Percentiles rank a stretch among this genome's conserved stretches.
These are phyloP conservation scores for Rotaria magnacalcarata DNA, from an alignment of 2,888 invertebrate species.

Conservation along the genomic window DNA sequence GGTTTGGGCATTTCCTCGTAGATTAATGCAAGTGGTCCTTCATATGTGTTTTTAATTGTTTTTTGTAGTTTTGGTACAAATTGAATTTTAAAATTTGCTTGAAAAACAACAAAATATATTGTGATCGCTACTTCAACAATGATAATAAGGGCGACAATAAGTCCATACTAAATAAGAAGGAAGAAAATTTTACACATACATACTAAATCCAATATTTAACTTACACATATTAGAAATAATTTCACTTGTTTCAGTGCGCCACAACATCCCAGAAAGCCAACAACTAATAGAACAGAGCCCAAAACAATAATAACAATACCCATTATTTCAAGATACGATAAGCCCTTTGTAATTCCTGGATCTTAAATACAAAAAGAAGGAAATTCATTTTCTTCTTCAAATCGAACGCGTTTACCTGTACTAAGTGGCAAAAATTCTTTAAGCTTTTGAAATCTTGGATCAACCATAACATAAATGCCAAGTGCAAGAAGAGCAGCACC, in stretches of 20 bases:
- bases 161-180: neutral
- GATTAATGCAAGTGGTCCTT: neutral
- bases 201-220: neutral
- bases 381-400: neutral
- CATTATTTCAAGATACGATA: conserved; percentile 42
- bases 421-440: conserved; percentile 37
- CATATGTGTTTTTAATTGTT: neutral
- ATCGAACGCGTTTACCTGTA: neutral
- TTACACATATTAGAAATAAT: conserved; percentile 34
- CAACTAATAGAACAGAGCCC: conserved; percentile 37
- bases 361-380: neutral
- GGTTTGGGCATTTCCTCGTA: conserved; percentile 11
- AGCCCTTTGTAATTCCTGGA: neutral
- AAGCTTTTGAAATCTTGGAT: conserved; percentile 39
- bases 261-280: conserved; percentile 44
- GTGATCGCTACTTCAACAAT: conserved; percentile 37
- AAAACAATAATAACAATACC: conserved; percentile 40
- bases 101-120: conserved; percentile 42
- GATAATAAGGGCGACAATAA: conserved; percentile 33
- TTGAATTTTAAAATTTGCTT: conserved; percentile 37
- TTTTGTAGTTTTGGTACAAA: conserved; percentile 37
- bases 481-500: conserved; percentile 39
- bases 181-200: neutral
- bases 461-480: conserved; percentile 41
- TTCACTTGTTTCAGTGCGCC: conserved; percentile 43